Base-by-base conservation (phyloP, 2,888 invertebrate species). In the Anagyrus pseudococci region DNA sequence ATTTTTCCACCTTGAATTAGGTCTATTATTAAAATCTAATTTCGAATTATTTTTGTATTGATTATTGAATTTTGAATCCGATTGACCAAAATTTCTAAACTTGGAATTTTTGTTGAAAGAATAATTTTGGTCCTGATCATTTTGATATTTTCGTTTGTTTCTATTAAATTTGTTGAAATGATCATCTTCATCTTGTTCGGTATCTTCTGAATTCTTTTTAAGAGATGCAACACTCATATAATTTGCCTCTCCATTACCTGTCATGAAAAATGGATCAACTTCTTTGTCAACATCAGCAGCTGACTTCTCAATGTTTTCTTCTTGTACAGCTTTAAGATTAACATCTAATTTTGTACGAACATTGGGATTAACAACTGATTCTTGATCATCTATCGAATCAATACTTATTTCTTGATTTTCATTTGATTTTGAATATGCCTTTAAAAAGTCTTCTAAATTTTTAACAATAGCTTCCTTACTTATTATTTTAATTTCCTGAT, bases 191-290 rank as follows among this genome's bases (percentile, higher is more conserved):
- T 67, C 57, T 22, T 66, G 44, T 4, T 58, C 57, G 13, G 61
- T 40, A 22, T 59, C 48, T n/a, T 3, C 1, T 29, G 23, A 23
- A 23, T 68, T 48, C 2, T 26, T 29, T 67, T 69, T 71, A 4
- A 69, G 68, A n/a, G 71, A 59, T 37, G 69, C 71, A 13, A 75
- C 66, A 50, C 72, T 72, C 47, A 73, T 60, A 58, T 75, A 75
- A 29, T 68, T 65, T 52, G 62, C 55, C 10, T 64, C 62, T 3
- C 72, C 73, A 66, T 77, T 69, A 17, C 25, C 70, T 1, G 71
- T 72, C 26, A 75, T 57, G 54, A 79, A 80, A 50, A 80, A 80
- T 10, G 75, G 68, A 58, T 80, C 77, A 1, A 64, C 63, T 57
- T 71, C 68, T 49, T 68, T 72, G 55, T 72, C 29, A 46, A 63